A percentile compares a stretch with the other conserved stretches of the same genome.
These are phyloP conservation scores for Anticlea derivata DNA, from an alignment of 2,888 invertebrate genomes.

Conservation along the genomic window DNA sequence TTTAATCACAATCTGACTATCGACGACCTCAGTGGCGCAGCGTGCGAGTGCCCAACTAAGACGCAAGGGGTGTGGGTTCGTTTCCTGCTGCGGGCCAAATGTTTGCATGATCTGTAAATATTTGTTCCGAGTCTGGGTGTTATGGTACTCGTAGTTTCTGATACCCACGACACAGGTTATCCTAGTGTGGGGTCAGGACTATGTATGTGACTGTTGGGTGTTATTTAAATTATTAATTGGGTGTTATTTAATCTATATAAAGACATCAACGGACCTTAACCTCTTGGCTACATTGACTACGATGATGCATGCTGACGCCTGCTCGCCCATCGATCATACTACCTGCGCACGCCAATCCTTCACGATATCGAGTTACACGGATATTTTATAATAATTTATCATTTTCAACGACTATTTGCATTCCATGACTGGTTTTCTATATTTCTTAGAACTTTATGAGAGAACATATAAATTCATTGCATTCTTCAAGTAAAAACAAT, in stretches of 20 bases:
- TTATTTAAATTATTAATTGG: neutral
- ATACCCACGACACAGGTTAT: no score
- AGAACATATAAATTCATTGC: neutral
- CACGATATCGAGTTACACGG: conserved; percentile 33
- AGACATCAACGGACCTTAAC: conserved; percentile 30
- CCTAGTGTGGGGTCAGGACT: no score
- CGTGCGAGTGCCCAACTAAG: no score
- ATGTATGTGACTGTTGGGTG: no score
- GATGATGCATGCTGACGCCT: conserved; percentile 29
- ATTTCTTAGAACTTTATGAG: conserved; percentile 10
- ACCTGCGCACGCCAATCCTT: conserved; percentile 37
- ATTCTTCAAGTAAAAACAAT: no score
- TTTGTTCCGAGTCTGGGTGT: no score
- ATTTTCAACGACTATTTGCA: conserved; percentile 24
- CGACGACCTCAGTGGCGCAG: no score
- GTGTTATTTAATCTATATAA: conserved; percentile 7
- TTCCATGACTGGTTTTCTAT: conserved; percentile 18
- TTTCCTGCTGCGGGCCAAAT: no score
- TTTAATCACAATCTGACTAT: no score
- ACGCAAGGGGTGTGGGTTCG: no score
- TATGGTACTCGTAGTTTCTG: no score
- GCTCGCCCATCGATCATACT: conserved; percentile 33
- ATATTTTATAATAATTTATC: conserved; percentile 26
- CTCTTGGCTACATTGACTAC: conserved; percentile 13
- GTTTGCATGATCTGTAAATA: no score